Conservation (phyloP, 2,113 vertebrate species). For the Ariopsis seemanni region DNA sequence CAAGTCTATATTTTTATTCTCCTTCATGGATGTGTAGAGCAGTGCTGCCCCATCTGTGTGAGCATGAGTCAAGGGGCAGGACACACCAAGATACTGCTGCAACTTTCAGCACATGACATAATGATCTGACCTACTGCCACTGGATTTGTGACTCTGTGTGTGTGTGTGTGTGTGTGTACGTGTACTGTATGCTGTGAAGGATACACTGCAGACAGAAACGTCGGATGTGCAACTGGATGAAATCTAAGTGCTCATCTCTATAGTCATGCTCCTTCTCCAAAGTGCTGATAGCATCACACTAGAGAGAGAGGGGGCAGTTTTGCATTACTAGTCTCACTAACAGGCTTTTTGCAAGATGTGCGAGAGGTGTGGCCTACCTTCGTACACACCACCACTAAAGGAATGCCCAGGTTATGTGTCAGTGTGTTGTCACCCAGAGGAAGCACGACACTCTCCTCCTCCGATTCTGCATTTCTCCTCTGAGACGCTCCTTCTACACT, state of each 20-base stretch:
- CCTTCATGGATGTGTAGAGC: constrained; percentile 98
- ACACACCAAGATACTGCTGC: background rate
- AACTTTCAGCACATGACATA: background rate
- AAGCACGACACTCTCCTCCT: constrained; percentile 88
- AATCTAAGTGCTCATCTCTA: constrained; percentile 97
- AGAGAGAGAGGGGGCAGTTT: background rate
- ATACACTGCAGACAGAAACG: constrained; percentile 98
- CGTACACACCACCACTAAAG: constrained; percentile 93
- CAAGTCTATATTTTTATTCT: constrained; percentile 97
- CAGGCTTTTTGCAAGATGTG: too few species aligned
- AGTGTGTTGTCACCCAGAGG: constrained; percentile 94
- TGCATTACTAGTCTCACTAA: too few species aligned
- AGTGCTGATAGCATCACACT: constrained; percentile 95
- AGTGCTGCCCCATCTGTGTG: constrained; percentile 89
- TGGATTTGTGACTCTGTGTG: background rate
- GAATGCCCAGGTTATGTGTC: constrained; percentile 94
- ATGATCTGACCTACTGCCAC: background rate
- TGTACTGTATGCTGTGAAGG: constrained; percentile 69
- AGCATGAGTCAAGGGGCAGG: constrained; percentile 76
- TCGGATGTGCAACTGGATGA: constrained; percentile 95
- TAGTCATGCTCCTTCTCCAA: constrained; percentile 99
- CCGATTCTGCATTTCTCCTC: constrained; percentile 86
- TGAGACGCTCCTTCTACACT: constrained; percentile 90
- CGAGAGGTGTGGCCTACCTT: constrained; percentile 78
- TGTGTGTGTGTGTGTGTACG: background rate